Percentiles rank a stretch among this genome's conserved stretches.
Evolutionary conservation across 2,888 invertebrate species (phyloP).

Genomic region (Elgonia sp.): DNA sequence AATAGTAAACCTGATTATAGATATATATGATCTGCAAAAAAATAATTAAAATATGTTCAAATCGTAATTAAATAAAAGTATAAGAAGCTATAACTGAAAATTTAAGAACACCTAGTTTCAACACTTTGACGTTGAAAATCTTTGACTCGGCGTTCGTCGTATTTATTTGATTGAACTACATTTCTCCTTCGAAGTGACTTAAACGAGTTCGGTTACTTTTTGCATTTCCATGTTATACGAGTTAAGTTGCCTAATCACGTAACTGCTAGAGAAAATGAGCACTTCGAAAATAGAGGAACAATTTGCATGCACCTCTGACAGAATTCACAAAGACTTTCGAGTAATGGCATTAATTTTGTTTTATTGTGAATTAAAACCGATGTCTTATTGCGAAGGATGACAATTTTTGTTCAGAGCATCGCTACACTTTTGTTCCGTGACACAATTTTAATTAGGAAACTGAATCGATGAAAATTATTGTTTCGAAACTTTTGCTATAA

Average conservation of each 20-base stretch:
- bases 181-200: slow-evolving; percentile 40
- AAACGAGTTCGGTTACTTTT: slow-evolving; percentile 55
- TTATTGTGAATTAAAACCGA: neutral
- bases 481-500: too few species aligned
- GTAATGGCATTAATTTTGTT: slow-evolving; percentile 1
- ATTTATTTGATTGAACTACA: slow-evolving; percentile 39
- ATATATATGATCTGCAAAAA: too few species aligned
- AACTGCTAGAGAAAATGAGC: slow-evolving; percentile 34
- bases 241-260: slow-evolving; percentile 49
- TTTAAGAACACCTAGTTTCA: too few species aligned
- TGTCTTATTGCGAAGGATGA: neutral
- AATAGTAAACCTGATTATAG: too few species aligned
- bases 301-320: slow-evolving; percentile 29
- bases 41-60: too few species aligned
- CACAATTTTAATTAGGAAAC: too few species aligned
- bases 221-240: slow-evolving; percentile 36
- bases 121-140: too few species aligned
- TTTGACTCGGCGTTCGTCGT: too few species aligned
- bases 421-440: neutral
- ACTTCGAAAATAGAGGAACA: slow-evolving; percentile 27
- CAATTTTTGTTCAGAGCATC: neutral
- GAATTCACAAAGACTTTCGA: slow-evolving; percentile 16
- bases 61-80: too few species aligned
- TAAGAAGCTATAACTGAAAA: too few species aligned
- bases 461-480: too few species aligned